phyloP scores from a whole-genome alignment of 64 coral and sea anemone genomes.

The Cladopsammia gracilis region DNA sequence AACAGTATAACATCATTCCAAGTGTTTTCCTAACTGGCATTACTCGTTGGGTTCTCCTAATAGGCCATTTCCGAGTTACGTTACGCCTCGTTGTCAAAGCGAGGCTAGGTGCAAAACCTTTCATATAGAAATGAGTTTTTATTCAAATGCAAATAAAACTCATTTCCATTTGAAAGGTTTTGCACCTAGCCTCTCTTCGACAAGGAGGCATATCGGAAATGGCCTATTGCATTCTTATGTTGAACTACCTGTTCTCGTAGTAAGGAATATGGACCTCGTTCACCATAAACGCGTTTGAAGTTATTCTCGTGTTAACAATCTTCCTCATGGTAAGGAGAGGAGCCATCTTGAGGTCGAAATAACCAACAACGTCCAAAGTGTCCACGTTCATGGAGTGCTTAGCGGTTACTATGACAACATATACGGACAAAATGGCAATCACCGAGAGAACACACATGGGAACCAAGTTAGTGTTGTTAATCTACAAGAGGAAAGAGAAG shows the following conservation, averaged over 20 bases:
- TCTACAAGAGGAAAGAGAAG: not conserved
- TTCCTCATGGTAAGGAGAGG: conserved; percentile 79
- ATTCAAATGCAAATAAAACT: too few species aligned
- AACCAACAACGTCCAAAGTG: conserved; percentile 72
- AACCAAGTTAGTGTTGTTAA: conserved; percentile 80
- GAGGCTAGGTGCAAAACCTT: too few species aligned
- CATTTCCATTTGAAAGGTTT: too few species aligned
- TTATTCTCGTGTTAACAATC: conserved; percentile 85
- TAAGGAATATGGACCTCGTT: conserved; percentile 85
- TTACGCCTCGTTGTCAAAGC: too few species aligned
- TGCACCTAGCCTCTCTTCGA: too few species aligned
- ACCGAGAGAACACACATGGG: conserved; percentile 70
- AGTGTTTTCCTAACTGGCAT: not conserved
- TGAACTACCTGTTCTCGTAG: conserved; percentile 77
- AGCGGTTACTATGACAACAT: conserved; percentile 90
- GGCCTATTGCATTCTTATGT: not conserved
- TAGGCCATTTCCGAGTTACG: too few species aligned
- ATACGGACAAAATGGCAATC: conserved; percentile 65
- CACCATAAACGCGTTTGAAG: conserved; percentile 73
- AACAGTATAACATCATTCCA: too few species aligned
- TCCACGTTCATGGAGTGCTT: conserved; percentile 82
- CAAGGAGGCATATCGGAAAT: too few species aligned
- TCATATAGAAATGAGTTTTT: too few species aligned
- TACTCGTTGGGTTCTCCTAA: not conserved
- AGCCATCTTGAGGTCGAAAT: conserved; percentile 84